Evolutionary conservation across 1,140 invertebrate genomes (phyloP).

Genomic region (Paraescarpia echinospica): DNA sequence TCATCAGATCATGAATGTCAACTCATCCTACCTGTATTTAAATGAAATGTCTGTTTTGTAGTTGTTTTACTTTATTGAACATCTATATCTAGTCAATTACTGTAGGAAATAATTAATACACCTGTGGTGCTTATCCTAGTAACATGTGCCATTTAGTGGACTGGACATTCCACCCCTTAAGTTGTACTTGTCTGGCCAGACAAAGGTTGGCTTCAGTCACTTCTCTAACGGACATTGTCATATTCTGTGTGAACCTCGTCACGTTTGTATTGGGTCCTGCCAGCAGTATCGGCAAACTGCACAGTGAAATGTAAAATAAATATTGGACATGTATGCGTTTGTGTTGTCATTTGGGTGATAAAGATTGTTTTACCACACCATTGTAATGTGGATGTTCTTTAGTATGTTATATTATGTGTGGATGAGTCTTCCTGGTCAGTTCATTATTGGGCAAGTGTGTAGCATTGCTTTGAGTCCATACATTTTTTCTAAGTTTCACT

Average conservation of each 20-base stretch:
- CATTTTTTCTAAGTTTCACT: too few species aligned
- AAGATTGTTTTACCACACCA: too few species aligned
- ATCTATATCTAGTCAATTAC: too few species aligned
- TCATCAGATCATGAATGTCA: background rate
- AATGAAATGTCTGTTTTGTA: too few species aligned
- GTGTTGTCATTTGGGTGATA: background rate
- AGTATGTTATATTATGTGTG: too few species aligned
- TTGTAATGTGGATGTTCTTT: too few species aligned
- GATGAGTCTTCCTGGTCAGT: too few species aligned
- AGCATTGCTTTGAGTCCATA: too few species aligned
- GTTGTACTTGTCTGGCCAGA: background rate
- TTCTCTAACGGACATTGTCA: background rate
- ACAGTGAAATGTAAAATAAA: conserved; percentile 6
- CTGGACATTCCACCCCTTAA: background rate
- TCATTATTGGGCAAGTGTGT: too few species aligned
- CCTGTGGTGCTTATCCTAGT: background rate
- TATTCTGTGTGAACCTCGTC: background rate
- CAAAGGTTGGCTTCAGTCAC: background rate
- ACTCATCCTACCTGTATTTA: background rate
- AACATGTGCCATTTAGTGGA: background rate
- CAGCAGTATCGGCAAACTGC: background rate
- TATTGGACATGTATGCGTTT: background rate
- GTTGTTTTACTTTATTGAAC: too few species aligned
- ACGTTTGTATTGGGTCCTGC: background rate
- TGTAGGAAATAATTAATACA: background rate